Percentiles rank a stretch among this genome's conserved stretches.
Evolutionary conservation across 2,888 invertebrate species (phyloP).

Genomic region (Resseliella maxima): DNA sequence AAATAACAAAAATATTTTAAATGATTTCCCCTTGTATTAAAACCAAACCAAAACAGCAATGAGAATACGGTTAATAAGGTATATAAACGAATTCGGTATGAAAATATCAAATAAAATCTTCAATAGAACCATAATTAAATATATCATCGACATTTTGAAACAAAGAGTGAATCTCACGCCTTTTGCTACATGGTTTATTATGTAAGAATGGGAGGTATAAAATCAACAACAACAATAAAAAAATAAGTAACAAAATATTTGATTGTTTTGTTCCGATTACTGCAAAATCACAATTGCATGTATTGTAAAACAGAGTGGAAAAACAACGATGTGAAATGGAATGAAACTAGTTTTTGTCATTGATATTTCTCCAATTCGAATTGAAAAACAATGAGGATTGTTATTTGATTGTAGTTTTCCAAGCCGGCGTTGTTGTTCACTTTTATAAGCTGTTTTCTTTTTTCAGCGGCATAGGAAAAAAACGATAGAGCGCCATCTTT

Average conservation of each 20-base stretch:
- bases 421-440: neutral
- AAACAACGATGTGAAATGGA: slow-evolving; percentile 21
- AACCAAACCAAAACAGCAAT: neutral
- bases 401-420: slow-evolving; percentile 8
- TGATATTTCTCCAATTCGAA: neutral
- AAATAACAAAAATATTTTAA: no score
- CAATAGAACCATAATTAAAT: neutral
- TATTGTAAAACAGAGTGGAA: neutral
- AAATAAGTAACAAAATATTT: slow-evolving; percentile 10
- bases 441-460: slow-evolving; percentile 8
- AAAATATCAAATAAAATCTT: neutral
- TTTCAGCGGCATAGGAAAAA: neutral
- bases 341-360: slow-evolving; percentile 41
- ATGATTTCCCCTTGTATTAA: no score
- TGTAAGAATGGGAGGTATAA: neutral
- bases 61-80: neutral
- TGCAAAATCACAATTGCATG: slow-evolving; percentile 26
- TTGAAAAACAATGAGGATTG: slow-evolving; percentile 36
- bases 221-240: neutral
- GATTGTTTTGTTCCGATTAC: neutral
- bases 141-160: neutral
- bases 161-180: neutral
- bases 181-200: neutral
- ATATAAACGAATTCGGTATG: neutral
- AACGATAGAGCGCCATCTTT: slow-evolving; percentile 31